These are phyloP conservation scores for Anoplopoma fimbria DNA, from an alignment of 2,113 vertebrate genomes.

Conservation along the genomic window DNA sequence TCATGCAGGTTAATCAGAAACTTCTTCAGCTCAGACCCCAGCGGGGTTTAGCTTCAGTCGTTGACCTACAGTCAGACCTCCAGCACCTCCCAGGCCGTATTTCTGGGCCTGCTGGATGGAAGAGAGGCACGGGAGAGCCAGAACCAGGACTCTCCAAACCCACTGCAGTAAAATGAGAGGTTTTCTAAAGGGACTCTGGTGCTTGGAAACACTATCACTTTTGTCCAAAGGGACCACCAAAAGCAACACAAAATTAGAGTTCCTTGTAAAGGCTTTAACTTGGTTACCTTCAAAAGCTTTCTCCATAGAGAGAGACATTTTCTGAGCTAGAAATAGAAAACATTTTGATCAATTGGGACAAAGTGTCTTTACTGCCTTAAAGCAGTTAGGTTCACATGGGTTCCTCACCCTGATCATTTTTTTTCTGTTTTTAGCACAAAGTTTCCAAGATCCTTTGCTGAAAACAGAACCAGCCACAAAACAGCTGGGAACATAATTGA, in stretches of 20 bases:
- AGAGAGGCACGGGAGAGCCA: not conserved
- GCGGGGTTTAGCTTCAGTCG: not conserved
- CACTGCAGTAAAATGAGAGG: not conserved
- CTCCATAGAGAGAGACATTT: not conserved
- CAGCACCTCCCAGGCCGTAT: too few relatives aligned
- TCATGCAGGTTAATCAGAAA: not conserved
- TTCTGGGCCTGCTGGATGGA: not conserved
- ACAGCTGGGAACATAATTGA: slow-evolving; percentile 51
- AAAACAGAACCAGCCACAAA: slow-evolving; percentile 39
- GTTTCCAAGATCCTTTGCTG: slow-evolving; percentile 38
- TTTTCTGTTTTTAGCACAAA: slow-evolving; percentile 58
- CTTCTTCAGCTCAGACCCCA: not conserved
- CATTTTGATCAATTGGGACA: slow-evolving; percentile 35
- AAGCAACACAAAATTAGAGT: not conserved
- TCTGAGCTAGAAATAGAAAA: not conserved
- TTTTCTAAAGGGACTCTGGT: not conserved
- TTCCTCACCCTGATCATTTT: slow-evolving; percentile 47
- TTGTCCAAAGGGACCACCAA: not conserved
- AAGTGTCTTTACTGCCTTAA: slow-evolving; percentile 12
- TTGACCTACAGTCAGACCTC: not conserved
- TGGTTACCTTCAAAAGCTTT: not conserved
- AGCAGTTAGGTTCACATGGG: slow-evolving; percentile 35
- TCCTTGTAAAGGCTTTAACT: not conserved
- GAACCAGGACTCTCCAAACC: not conserved
- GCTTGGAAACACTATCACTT: not conserved